Conservation (phyloP, 2,797 vertebrate species). For the Xenentodon cancila region DNA sequence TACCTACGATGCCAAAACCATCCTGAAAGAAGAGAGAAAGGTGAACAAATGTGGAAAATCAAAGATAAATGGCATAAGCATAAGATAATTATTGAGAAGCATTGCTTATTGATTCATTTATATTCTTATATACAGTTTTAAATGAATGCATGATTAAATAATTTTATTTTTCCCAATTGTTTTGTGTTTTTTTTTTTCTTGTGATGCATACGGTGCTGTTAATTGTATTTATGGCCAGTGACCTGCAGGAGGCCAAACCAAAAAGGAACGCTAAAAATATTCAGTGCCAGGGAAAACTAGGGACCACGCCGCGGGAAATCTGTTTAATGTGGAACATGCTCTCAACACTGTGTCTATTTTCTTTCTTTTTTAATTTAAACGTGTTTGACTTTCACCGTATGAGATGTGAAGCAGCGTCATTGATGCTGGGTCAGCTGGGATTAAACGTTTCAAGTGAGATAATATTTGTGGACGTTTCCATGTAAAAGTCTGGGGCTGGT, state of each 20-base stretch:
- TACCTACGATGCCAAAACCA: no score
- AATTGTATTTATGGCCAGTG: conserved; percentile 38
- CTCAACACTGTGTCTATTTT: conserved; percentile 22
- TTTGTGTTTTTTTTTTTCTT: no score
- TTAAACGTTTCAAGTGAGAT: conserved; percentile 34
- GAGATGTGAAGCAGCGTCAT: conserved; percentile 25
- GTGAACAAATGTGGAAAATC: no score
- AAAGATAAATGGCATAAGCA: no score
- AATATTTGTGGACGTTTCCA: conserved; percentile 43
- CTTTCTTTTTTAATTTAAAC: conserved; percentile 39
- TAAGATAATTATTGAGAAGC: no score
- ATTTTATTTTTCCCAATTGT: no score
- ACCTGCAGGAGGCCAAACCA: conserved; percentile 53
- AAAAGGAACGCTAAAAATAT: conserved; percentile 49
- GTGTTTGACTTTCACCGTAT: conserved; percentile 34
- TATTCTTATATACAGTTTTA: no score
- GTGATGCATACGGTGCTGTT: conserved; percentile 34
- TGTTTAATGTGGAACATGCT: conserved; percentile 60
- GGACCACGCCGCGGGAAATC: conserved; percentile 58
- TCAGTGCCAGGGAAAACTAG: conserved; percentile 43
- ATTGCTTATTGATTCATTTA: no score
- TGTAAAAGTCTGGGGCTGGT: conserved; percentile 23
- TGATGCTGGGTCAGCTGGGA: conserved; percentile 26
- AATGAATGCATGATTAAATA: no score
- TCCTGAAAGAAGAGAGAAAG: no score